These are phyloP conservation scores for Eufriesea mexicana DNA, from an alignment of 1,140 invertebrate species.

Conservation along the genomic window DNA sequence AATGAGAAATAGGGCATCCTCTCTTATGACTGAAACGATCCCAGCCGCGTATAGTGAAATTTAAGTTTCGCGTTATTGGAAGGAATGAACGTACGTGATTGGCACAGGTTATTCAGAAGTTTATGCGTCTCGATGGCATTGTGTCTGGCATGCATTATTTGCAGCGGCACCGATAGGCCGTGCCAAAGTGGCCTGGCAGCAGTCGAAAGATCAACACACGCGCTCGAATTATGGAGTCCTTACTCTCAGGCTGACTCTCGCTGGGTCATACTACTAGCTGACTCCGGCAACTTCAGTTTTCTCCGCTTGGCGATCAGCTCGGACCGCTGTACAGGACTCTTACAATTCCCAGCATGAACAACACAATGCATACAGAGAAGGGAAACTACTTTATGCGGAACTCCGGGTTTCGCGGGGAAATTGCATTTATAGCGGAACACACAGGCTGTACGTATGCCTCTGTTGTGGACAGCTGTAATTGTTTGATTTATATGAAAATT, in stretches of 20 bases:
- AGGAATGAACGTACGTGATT: not conserved
- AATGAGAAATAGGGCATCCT: not conserved
- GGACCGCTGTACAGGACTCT: not conserved
- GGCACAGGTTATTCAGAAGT: not conserved
- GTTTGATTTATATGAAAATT: constrained; percentile 35
- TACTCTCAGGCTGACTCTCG: not conserved
- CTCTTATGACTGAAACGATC: not conserved
- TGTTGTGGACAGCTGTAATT: constrained; percentile 13
- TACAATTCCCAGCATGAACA: constrained; percentile 17
- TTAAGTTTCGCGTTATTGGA: not conserved
- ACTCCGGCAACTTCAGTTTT: not conserved
- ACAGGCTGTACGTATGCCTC: not conserved
- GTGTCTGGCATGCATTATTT: constrained; percentile 5
- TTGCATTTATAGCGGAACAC: not conserved
- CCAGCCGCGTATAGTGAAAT: not conserved
- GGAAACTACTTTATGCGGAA: constrained; percentile 9
- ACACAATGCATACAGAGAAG: constrained; percentile 15
- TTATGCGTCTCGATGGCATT: constrained; percentile 18
- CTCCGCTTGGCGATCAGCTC: not conserved
- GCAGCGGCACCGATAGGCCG: not conserved
- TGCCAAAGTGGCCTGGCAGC: constrained; percentile 30
- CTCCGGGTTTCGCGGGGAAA: constrained; percentile 2
- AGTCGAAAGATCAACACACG: constrained; percentile 27
- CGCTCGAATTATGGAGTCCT: constrained; percentile 1
- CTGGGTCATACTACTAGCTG: not conserved